Conservation (phyloP, 2,888 invertebrate genomes). For the Leptinotarsa juncta region DNA sequence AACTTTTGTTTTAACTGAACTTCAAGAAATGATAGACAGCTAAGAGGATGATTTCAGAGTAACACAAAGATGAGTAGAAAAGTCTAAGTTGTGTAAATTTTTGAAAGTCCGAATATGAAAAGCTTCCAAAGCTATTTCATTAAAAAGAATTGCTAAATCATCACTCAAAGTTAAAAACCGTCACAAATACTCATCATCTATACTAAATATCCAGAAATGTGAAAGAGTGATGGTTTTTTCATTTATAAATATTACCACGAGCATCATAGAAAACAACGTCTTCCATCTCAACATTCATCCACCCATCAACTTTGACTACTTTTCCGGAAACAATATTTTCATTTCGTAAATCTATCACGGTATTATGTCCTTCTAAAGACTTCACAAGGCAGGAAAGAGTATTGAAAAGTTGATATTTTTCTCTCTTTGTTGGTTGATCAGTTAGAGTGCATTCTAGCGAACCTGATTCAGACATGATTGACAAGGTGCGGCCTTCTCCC, state of each 20-base stretch:
- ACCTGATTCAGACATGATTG: slow-evolving; percentile 10
- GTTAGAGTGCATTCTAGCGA: neutral
- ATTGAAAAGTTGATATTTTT: slow-evolving; percentile 64
- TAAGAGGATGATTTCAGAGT: no score
- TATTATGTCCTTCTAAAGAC: slow-evolving; percentile 71
- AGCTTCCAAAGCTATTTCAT: no score
- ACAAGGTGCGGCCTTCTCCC: neutral
- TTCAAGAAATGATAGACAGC: no score
- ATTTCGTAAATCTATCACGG: slow-evolving; percentile 76
- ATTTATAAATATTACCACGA: slow-evolving; percentile 63
- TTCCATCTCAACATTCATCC: slow-evolving; percentile 75
- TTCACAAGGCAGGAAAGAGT: slow-evolving; percentile 73
- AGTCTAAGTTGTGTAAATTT: no score
- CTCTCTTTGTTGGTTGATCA: slow-evolving; percentile 36
- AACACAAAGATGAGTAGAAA: no score
- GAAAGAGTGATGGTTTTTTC: no score
- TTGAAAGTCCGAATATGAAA: no score
- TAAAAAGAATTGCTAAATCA: no score
- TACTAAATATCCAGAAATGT: no score
- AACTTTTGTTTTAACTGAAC: no score
- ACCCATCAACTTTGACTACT: slow-evolving; percentile 74
- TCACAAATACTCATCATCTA: no score
- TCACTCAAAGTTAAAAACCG: no score
- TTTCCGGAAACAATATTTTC: slow-evolving; percentile 74
- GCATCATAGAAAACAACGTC: slow-evolving; percentile 75